These are phyloP conservation scores for Ischnura elegans DNA, from an alignment of 2,888 invertebrate species.

Conservation along the genomic window DNA sequence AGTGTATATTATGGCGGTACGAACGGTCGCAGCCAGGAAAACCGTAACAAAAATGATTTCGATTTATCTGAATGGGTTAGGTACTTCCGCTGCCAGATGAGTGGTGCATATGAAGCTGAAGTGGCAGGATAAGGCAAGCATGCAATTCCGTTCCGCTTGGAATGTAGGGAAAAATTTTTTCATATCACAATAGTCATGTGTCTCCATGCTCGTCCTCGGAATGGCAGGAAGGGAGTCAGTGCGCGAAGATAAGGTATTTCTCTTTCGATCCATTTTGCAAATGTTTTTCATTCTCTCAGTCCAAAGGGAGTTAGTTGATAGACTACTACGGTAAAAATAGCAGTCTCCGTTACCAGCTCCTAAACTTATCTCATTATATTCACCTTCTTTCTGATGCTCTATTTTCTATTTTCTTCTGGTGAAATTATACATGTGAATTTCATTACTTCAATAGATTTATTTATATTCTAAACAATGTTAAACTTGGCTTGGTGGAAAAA, in stretches of 20 bases:
- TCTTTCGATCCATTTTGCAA: too few relatives aligned
- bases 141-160: background rate
- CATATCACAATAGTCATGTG: background rate
- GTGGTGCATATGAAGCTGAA: background rate
- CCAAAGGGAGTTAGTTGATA: too few relatives aligned
- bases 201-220: background rate
- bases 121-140: background rate
- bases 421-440: too few relatives aligned
- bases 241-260: background rate
- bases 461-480: too few relatives aligned
- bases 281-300: too few relatives aligned
- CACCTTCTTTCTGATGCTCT: too few relatives aligned
- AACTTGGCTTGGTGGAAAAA: too few relatives aligned
- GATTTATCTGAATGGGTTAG: background rate
- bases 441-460: too few relatives aligned
- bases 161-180: background rate
- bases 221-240: background rate
- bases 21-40: background rate
- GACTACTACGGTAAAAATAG: too few relatives aligned
- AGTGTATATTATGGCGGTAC: background rate
- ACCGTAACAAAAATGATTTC: background rate
- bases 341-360: too few relatives aligned
- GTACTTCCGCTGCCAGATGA: background rate
- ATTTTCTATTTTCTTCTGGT: too few relatives aligned
- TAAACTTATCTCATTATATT: too few relatives aligned